Percentiles rank a stretch among this genome's conserved stretches.
Conservation (phyloP, 2,797 vertebrate genomes). For the Ibycter americanus region DNA sequence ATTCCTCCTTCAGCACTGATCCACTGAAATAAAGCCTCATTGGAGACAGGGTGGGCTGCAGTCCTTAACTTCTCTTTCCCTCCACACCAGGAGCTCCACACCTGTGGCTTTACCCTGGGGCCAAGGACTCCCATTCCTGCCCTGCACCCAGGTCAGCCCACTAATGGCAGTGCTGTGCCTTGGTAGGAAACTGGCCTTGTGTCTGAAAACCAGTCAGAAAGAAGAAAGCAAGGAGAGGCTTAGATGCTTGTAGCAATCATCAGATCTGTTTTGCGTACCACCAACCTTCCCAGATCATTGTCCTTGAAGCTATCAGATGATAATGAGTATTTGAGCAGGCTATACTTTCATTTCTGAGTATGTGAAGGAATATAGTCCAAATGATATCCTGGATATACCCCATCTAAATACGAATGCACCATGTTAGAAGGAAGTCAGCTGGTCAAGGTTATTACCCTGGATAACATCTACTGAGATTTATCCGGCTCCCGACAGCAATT, state of each 20-base stretch:
- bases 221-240: not conserved
- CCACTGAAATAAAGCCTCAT: not conserved
- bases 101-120: not conserved
- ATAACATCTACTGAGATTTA: conserved; percentile 7
- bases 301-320: not conserved
- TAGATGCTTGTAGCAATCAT: not conserved
- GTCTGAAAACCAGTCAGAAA: not conserved
- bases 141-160: not conserved
- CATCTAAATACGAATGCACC: not conserved
- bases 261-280: not conserved
- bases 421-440: not conserved
- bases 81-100: fast-evolving
- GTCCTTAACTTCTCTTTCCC: not conserved
- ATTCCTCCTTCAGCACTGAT: not conserved
- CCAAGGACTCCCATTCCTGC: not conserved
- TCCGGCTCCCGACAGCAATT: not conserved
- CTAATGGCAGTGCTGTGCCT: fast-evolving
- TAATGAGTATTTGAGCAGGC: not conserved
- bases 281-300: not conserved
- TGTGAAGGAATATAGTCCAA: not conserved
- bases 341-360: not conserved
- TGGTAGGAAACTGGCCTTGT: not conserved
- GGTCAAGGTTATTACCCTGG: not conserved
- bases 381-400: not conserved
- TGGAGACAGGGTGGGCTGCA: not conserved